These are phyloP conservation scores for cattle (Bos taurus) DNA, from an alignment of 2,113 vertebrate species.

Conservation along the genomic window DNA sequence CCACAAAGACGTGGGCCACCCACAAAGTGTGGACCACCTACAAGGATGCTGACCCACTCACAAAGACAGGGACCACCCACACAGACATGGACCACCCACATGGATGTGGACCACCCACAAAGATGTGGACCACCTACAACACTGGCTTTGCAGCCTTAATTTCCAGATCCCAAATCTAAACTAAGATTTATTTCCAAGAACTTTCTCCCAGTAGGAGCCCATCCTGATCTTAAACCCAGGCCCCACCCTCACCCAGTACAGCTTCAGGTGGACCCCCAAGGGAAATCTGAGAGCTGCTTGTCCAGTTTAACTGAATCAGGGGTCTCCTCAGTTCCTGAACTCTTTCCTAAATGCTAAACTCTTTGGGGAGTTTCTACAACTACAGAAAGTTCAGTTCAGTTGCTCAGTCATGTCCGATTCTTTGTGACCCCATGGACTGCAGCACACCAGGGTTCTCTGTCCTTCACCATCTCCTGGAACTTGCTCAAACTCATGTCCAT, in stretches of 20 bases:
- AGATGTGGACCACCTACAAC: rapidly evolving
- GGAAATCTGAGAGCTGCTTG: background rate
- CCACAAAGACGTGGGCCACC: background rate
- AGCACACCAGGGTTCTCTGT: background rate
- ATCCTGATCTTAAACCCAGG: background rate
- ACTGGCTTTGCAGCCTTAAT: background rate
- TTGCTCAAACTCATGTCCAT: too few relatives aligned
- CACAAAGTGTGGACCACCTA: background rate
- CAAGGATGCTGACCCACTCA: too few relatives aligned
- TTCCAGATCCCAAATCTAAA: background rate
- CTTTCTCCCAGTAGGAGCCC: too few relatives aligned
- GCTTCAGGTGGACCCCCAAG: background rate
- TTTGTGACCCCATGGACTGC: background rate
- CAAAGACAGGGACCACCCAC: background rate
- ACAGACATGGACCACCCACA: background rate
- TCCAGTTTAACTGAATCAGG: background rate
- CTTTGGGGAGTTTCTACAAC: background rate
- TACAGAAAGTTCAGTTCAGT: background rate
- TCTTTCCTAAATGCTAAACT: background rate
- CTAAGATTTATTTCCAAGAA: background rate
- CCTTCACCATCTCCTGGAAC: too few relatives aligned
- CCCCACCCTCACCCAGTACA: background rate
- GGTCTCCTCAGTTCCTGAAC: too few relatives aligned
- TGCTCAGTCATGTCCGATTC: background rate
- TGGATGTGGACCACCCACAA: background rate